Evolutionary conservation across 2,888 invertebrate genomes (phyloP).

Genomic region (Campaea margaritaria): DNA sequence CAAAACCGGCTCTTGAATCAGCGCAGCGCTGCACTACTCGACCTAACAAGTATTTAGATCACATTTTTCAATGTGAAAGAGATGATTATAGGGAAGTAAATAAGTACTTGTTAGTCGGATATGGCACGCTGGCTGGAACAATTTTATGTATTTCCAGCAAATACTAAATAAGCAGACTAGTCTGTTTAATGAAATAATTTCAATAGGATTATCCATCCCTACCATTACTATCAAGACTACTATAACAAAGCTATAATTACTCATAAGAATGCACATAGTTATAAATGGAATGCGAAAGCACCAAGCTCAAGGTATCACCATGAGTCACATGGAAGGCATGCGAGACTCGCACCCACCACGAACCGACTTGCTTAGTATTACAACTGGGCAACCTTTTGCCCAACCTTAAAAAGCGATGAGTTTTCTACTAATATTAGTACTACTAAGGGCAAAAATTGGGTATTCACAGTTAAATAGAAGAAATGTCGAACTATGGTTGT

Average conservation of each 20-base stretch:
- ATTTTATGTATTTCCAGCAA: neutral
- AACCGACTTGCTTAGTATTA: constrained; percentile 3
- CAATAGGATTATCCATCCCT: neutral
- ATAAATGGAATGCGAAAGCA: constrained; percentile 71
- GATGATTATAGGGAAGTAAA: too few species aligned
- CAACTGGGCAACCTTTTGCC: constrained; percentile 5
- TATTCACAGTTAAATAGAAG: too few species aligned
- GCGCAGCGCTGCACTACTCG: constrained; percentile 56
- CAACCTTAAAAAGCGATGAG: neutral
- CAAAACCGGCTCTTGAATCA: constrained; percentile 67
- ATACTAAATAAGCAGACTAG: too few species aligned
- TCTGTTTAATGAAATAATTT: neutral
- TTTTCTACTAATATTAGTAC: too few species aligned
- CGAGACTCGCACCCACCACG: constrained; percentile 55
- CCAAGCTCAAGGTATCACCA: constrained; percentile 63
- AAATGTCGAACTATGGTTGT: too few species aligned
- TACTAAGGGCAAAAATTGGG: too few species aligned
- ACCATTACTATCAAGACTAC: neutral
- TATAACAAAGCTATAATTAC: constrained; percentile 39
- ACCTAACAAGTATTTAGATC: constrained; percentile 58
- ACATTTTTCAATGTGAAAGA: constrained; percentile 20
- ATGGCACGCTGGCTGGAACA: neutral
- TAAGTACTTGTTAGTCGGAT: neutral
- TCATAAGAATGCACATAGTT: constrained; percentile 46
- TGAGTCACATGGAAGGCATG: constrained; percentile 78